phyloP scores from a whole-genome alignment of 2,888 invertebrate genomes.

The Pecten maximus region DNA sequence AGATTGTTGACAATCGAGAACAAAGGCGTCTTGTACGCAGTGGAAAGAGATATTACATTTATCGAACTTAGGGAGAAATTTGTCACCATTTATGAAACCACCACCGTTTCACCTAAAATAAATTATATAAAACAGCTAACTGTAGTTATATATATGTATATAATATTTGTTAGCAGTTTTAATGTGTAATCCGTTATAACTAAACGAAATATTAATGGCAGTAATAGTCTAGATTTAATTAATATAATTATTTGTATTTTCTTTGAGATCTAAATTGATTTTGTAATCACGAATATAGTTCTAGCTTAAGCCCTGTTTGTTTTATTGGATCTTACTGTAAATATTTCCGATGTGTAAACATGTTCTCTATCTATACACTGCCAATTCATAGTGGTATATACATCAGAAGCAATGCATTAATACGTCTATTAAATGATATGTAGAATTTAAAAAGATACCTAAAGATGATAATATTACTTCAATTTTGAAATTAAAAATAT shows the following conservation, averaged over 20 bases:
- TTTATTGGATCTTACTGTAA: not conserved
- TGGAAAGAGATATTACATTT: constrained; percentile 69
- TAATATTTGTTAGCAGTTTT: not conserved
- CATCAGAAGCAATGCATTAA: too few species aligned
- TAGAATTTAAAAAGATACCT: too few species aligned
- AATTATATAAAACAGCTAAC: not conserved
- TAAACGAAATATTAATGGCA: not conserved
- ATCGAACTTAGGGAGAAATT: constrained; percentile 55
- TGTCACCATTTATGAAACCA: constrained; percentile 34
- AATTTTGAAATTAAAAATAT: too few species aligned
- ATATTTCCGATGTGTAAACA: not conserved
- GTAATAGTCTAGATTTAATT: not conserved
- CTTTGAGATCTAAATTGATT: not conserved
- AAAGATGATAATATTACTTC: too few species aligned
- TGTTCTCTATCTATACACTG: too few species aligned
- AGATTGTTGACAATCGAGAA: constrained; percentile 56
- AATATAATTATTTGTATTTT: not conserved
- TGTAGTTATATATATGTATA: not conserved
- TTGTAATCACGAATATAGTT: not conserved
- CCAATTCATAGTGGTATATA: too few species aligned
- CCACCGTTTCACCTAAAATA: not conserved
- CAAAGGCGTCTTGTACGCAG: constrained; percentile 58
- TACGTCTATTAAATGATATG: too few species aligned
- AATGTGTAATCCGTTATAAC: not conserved
- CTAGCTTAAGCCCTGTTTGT: not conserved